Conservation (phyloP, 2,113 vertebrate species). For the Ammospiza caudacuta region DNA sequence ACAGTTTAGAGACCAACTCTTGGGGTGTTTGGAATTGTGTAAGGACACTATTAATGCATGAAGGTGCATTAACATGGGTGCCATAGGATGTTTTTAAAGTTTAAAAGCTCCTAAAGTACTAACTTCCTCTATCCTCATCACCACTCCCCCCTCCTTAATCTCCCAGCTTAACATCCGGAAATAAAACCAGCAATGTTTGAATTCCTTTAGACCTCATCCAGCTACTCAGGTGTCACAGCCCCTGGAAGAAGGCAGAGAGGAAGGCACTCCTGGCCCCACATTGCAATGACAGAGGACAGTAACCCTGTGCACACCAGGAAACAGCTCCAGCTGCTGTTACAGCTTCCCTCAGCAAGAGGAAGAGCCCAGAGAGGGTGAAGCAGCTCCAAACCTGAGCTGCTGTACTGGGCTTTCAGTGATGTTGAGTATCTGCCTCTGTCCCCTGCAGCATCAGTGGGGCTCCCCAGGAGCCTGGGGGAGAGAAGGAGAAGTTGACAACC, state of each 20-base stretch:
- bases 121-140: background rate
- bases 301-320: background rate
- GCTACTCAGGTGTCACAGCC: background rate
- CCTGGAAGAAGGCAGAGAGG: background rate
- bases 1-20: background rate
- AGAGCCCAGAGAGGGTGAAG: background rate
- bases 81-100: background rate
- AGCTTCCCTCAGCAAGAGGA: background rate
- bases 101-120: background rate
- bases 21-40: background rate
- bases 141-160: background rate
- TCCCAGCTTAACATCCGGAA: background rate
- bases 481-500: background rate
- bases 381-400: background rate
- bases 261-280: background rate
- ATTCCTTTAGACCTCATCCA: background rate
- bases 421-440: background rate
- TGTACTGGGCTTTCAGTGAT: background rate
- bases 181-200: background rate
- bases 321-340: background rate
- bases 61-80: background rate
- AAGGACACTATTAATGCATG: background rate
- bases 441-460: background rate
- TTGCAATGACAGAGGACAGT: fast-evolving
- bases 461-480: background rate